Percentiles rank a stretch among this genome's conserved stretches.
Conservation (phyloP, 2,113 vertebrate species). For the Enhydra lutris region DNA sequence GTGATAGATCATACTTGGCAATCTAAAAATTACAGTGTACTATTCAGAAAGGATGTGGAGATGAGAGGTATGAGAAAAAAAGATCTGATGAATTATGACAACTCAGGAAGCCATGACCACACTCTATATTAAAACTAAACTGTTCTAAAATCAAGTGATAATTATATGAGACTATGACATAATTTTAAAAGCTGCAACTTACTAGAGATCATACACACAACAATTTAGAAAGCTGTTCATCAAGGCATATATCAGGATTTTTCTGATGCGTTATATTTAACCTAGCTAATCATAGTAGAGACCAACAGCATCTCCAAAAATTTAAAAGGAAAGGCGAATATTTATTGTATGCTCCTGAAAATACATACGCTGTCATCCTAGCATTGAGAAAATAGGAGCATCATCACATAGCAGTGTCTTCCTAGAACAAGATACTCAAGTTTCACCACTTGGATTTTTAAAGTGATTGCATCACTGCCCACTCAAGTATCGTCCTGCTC, state of each 20-base stretch:
- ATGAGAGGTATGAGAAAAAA: background rate
- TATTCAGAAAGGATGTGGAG: slow-evolving; percentile 45
- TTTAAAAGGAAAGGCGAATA: slow-evolving; percentile 30
- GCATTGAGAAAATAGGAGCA: slow-evolving; percentile 40
- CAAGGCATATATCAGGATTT: background rate
- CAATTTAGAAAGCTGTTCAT: slow-evolving; percentile 40
- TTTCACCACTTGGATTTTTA: slow-evolving; percentile 61
- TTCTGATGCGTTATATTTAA: slow-evolving; percentile 24
- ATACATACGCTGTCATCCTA: background rate
- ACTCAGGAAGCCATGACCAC: slow-evolving; percentile 42
- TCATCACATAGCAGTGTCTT: slow-evolving; percentile 5
- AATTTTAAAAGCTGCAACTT: slow-evolving; percentile 51
- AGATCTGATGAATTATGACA: slow-evolving; percentile 45
- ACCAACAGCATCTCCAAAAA: background rate
- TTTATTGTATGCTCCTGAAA: slow-evolving; percentile 24
- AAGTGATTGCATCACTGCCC: slow-evolving; percentile 13
- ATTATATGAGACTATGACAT: slow-evolving; percentile 38
- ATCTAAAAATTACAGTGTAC: slow-evolving; percentile 62
- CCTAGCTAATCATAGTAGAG: background rate
- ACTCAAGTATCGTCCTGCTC: slow-evolving; percentile 36
- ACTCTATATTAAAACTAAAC: slow-evolving; percentile 40
- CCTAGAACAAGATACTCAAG: slow-evolving; percentile 45
- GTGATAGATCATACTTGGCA: slow-evolving; percentile 48
- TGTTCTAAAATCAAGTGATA: slow-evolving; percentile 38
- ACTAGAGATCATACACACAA: background rate